Evolutionary conservation across 2,797 vertebrate species (phyloP), one percentile per base, ranked within the genome.

Genomic region (Tapera naevia): DNA sequence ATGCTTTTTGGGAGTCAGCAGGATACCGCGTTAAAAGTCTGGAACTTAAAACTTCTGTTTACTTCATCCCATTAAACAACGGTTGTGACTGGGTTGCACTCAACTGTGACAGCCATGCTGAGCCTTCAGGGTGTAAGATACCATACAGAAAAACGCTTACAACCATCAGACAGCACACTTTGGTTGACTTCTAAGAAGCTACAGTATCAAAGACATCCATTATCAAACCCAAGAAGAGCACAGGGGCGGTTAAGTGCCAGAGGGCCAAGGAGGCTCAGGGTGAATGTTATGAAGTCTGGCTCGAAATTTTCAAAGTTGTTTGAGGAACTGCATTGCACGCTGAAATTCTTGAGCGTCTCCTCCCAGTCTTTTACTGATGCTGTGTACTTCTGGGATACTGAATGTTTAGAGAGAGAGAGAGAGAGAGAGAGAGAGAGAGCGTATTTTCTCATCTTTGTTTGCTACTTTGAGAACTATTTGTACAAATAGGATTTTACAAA

Each of bases 401-500:
- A 32, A 3, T 17, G 25, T 39, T 81, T 39, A 32, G 64, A 87
- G 39, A 48, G 23, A 58, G n/a, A n/a, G n/a, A n/a, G n/a, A n/a
- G 60, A 87, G 43, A 48, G n/a, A n/a, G n/a, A n/a, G n/a, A n/a
- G n/a, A n/a, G n/a, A 32, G 64, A 87, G 39, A 48, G 23, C 58
- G 39, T 32, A 53, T 83, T 92, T 83, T 27, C 72, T 89, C 72
- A 88, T 65, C 41, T 78, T 75, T 87, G 50, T 72, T 86, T 0
- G 0, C 62, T 80, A 11, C 58, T 74, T 76, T 58, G 56, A 83
- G 72, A 78, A 65, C 65, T 78, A 35, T 85, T 89, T 79, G 75
- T 72, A 54, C 65, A 88, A 91, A 91, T 12, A 80, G 48, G 70
- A 86, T 88, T 92, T 91, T 89, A 80, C 89, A 88, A 86, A 80